Conservation (phyloP, 1,140 invertebrate genomes). For the Papilio xuthus region DNA sequence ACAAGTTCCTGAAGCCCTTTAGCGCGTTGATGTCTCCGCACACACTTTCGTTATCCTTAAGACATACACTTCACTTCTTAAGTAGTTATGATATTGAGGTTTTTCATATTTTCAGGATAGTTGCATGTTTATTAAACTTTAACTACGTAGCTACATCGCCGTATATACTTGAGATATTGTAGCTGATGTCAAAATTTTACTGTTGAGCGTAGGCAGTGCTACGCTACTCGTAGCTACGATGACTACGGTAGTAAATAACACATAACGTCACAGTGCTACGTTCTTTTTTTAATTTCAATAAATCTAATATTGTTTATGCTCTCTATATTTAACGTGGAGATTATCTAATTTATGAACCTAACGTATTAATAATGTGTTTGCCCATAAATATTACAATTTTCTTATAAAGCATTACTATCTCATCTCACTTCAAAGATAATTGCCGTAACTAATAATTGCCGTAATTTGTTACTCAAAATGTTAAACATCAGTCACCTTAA, state of each 20-base stretch:
- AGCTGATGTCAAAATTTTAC: background rate
- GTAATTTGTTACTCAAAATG: background rate
- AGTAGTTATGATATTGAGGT: background rate
- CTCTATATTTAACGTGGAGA: background rate
- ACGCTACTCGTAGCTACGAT: background rate
- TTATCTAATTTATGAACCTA: background rate
- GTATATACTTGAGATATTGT: background rate
- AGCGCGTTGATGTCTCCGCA: constrained; percentile 1
- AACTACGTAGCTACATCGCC: background rate
- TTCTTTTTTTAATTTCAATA: background rate
- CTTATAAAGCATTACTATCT: background rate
- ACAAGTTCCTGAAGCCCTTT: background rate
- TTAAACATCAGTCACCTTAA: background rate
- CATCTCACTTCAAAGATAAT: background rate
- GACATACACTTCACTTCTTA: background rate
- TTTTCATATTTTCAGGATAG: background rate
- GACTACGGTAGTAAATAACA: background rate
- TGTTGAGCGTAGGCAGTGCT: background rate
- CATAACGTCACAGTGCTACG: too few relatives aligned
- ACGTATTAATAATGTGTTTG: background rate
- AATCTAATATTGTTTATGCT: background rate
- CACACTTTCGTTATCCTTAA: background rate
- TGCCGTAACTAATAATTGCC: background rate
- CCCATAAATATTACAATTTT: background rate
- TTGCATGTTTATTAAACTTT: background rate